Conservation (phyloP, 2,797 vertebrate genomes). For the Paramormyrops hopkinsi region DNA sequence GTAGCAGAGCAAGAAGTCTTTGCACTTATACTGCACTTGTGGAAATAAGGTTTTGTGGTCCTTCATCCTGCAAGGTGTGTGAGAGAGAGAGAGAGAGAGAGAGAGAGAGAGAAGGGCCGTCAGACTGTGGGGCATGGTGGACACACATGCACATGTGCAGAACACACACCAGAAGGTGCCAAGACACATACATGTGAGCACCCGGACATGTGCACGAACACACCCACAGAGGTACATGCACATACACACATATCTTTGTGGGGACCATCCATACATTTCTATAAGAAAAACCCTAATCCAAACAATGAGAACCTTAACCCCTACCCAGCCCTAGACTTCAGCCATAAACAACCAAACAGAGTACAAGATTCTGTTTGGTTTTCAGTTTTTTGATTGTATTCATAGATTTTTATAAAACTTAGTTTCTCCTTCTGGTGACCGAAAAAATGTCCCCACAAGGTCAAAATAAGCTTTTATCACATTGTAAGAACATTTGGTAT, state of each 20-base stretch:
- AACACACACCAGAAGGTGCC: background rate
- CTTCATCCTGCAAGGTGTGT: slow-evolving; percentile 69
- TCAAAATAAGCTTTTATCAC: background rate
- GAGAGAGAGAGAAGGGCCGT: slow-evolving; percentile 23
- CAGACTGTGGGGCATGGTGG: slow-evolving; percentile 46
- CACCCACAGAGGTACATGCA: background rate
- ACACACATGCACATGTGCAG: background rate
- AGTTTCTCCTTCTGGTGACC: background rate
- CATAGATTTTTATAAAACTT: background rate
- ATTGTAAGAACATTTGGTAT: background rate
- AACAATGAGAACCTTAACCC: background rate
- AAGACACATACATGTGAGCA: slow-evolving; percentile 54
- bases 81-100: slow-evolving; percentile 18
- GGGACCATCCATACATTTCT: background rate
- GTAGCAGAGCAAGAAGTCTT: slow-evolving; percentile 87
- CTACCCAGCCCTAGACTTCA: background rate
- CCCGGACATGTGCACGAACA: slow-evolving; percentile 59
- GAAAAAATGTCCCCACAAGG: background rate
- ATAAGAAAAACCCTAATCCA: background rate
- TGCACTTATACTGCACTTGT: slow-evolving; percentile 88
- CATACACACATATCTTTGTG: background rate
- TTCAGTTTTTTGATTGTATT: background rate
- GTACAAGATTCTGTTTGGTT: background rate
- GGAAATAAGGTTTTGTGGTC: slow-evolving; percentile 77
- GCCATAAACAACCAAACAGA: background rate